phyloP scores from a whole-genome alignment of 2,888 invertebrate species.

The Prosapia bicincta region DNA sequence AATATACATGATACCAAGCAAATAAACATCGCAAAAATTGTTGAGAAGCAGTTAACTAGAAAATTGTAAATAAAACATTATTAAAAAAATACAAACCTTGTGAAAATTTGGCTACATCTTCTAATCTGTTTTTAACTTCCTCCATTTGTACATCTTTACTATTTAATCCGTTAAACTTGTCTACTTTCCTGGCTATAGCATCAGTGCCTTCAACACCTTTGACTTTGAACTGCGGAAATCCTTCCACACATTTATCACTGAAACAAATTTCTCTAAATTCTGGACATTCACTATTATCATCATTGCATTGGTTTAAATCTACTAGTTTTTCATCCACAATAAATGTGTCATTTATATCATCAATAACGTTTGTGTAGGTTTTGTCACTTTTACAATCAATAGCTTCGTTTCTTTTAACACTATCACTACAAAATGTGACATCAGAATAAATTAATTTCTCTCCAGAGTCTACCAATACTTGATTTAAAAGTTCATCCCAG shows the following conservation, averaged over 20 bases:
- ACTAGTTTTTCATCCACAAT: background rate
- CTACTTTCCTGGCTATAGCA: slow-evolving; percentile 8
- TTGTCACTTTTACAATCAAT: background rate
- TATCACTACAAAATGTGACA: slow-evolving; percentile 1
- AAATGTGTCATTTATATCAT: background rate
- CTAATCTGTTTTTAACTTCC: slow-evolving; percentile 38
- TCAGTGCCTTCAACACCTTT: background rate
- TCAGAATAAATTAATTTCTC: slow-evolving; percentile 10
- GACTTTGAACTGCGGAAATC: background rate
- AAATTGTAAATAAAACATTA: background rate
- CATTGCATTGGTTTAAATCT: background rate
- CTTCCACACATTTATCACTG: background rate
- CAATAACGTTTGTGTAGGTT: background rate
- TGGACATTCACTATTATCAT: background rate
- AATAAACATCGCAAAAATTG: no score
- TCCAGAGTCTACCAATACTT: background rate
- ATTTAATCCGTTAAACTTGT: slow-evolving; percentile 27
- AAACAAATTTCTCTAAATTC: background rate
- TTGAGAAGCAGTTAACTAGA: no score
- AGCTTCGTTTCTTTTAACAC: slow-evolving; percentile 6
- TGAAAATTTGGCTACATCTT: slow-evolving; percentile 37
- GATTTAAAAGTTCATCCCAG: slow-evolving; percentile 25
- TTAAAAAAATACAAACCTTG: slow-evolving; percentile 14
- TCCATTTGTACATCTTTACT: slow-evolving; percentile 38
- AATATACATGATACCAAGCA: no score